Base-by-base conservation (phyloP, 2,797 vertebrate genomes). In the Oryzias sinensis region DNA sequence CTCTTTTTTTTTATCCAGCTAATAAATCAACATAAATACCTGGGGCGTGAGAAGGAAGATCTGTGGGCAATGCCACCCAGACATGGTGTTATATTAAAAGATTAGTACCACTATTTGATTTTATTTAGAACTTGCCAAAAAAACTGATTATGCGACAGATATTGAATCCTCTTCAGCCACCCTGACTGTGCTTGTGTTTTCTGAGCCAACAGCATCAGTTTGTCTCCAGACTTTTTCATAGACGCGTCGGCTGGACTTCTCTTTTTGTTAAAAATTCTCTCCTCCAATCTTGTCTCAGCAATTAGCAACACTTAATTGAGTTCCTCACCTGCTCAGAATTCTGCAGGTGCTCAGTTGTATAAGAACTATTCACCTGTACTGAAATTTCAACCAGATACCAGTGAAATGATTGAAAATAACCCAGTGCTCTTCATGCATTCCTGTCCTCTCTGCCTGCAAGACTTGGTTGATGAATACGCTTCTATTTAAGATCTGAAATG, bases 41-140 rank as follows among this genome's bases (percentile, higher is more conserved):
- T 87, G 71, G 70, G 47, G 72, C 70, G 77, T 72, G 74, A 68
- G 57, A 33, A 11, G 33, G 33, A 75, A 76, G 74, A 80, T 72
- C 68, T 82, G 64, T 18, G 64, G 59, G 50, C 79, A 76, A 76
- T 85, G 81, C 81, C 77, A 65, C 81, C 76, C 82, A 90, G 88
- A 91, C 87, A 90, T 90, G 90, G 89, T 43, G 76, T 75, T 91
- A 85, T 89, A 89, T 92, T 89, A 88, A 90, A 90, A 90, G 86
- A 92, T 92, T 92, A 93, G 83, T 91, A 89, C 90, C 91, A 90
- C 88, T 91, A 80, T 88, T 86, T 93, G 89, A 90, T 87, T 91
- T 92, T 87, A 92, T 92, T 91, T 89, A 89, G 74, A 62, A 76
- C 70, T 80, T 85, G 89, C 91, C 91, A 89, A 85, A 83, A 85